Evolutionary conservation across 2,888 invertebrate species (phyloP), one percentile per base, ranked within the genome.

Genomic region (Micropterix aruncella): DNA sequence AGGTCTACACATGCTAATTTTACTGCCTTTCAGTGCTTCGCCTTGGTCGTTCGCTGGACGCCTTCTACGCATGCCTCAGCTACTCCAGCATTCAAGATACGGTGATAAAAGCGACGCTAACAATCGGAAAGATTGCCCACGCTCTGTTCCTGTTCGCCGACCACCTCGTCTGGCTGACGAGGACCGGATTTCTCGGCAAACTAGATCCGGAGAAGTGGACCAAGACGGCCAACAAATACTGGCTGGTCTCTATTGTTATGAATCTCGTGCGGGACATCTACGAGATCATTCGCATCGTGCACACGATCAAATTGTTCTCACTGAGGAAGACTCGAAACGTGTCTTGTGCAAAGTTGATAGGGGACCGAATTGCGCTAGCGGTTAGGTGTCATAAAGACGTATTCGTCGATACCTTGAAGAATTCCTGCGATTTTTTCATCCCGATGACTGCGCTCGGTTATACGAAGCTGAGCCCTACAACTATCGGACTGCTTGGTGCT

Each of bases 351-450:
- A 27, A 5, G 5, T 12, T 27, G 7, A 27, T 27, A 12, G 12
- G 27, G 5, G 27, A 27, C 27, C 5, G 12, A 12, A 27, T 27
- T 27, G 27, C 27, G 5, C 27, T 27, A 7, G 27, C 27, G 38
- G 49, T 65, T 3, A 58, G 55, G 48, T 70, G 65, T 52, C 67
- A 63, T 52, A 79, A 77, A 54, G 80, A 82, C 60, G 69, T 93
- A 7, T 71, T 85, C 46, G 71, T 91, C 50, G 93, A 94, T 63
- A 82, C 85, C 1, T 56, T 88, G 3, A 92, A 90, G 61, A 93
- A 94, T 68, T 64, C 76, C 5, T 89, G 89, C 65, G 93, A 94
- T 62, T 62, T 93, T 45, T 84, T 90, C 54, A 84, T 94, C 57
- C 93, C 93, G 0, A 63, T 93, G 48, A 80, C 85, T 46, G 80